Percentiles rank a stretch among this genome's conserved stretches.
These are phyloP conservation scores for Dasysyrphus albostriatus DNA, from an alignment of 2,888 invertebrate species.

Conservation along the genomic window DNA sequence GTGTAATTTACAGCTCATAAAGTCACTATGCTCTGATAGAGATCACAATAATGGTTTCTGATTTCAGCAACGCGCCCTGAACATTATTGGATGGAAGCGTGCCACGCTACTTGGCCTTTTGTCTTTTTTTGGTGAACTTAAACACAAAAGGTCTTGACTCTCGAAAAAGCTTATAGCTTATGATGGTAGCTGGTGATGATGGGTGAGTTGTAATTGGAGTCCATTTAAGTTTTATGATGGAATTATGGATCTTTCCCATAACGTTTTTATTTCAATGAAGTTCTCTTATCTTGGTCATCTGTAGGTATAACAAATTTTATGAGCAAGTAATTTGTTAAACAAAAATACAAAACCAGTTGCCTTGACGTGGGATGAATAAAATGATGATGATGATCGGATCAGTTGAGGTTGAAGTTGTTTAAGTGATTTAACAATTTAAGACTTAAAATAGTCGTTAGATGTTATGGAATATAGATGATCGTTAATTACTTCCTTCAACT, in stretches of 20 bases:
- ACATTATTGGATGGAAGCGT: slow-evolving; percentile 48
- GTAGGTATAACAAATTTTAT: slow-evolving; percentile 16
- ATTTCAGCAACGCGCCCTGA: slow-evolving; percentile 44
- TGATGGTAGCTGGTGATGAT: slow-evolving; percentile 30
- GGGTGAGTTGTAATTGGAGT: slow-evolving; percentile 57
- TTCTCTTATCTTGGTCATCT: slow-evolving; percentile 21
- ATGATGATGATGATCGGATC: slow-evolving; percentile 21
- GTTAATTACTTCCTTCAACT: background rate
- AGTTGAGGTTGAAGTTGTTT: slow-evolving; percentile 15
- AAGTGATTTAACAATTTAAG: slow-evolving; percentile 9
- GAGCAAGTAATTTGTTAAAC: slow-evolving; percentile 7
- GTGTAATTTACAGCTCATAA: slow-evolving; percentile 68
- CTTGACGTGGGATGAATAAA: slow-evolving; percentile 10
- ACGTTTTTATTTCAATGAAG: slow-evolving; percentile 28
- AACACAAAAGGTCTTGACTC: slow-evolving; percentile 24
- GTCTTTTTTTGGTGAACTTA: slow-evolving; percentile 28
- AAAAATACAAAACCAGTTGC: background rate
- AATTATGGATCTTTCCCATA: slow-evolving; percentile 38
- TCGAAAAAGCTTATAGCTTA: slow-evolving; percentile 1
- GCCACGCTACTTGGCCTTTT: slow-evolving; percentile 38
- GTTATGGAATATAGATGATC: background rate
- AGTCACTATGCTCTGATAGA: slow-evolving; percentile 43
- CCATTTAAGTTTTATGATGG: slow-evolving; percentile 41
- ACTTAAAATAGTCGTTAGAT: background rate
- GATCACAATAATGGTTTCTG: slow-evolving; percentile 64